phyloP scores from a whole-genome alignment of 2,797 vertebrate genomes.

The Luscinia megarhynchos region DNA sequence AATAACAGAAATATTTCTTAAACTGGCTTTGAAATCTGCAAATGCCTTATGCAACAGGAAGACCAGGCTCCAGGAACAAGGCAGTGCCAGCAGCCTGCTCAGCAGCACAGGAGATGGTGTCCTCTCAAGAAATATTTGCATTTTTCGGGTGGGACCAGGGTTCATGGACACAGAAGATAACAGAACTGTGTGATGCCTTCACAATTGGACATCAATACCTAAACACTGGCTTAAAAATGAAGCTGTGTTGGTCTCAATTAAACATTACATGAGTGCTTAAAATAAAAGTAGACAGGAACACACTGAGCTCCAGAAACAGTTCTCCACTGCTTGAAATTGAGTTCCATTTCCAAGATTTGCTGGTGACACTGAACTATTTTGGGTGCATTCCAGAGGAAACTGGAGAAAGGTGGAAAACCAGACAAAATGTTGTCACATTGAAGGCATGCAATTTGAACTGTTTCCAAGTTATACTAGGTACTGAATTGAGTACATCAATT shows the following conservation, averaged over 20 bases:
- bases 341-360: not conserved
- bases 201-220: not conserved
- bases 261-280: not conserved
- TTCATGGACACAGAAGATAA: not conserved
- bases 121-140: not conserved
- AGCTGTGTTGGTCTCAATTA: not conserved
- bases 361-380: not conserved
- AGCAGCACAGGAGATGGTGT: not conserved
- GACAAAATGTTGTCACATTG: not conserved
- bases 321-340: not conserved
- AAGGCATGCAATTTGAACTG: not conserved
- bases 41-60: not conserved
- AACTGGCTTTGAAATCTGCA: not conserved
- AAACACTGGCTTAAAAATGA: not conserved
- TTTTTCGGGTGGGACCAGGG: not conserved
- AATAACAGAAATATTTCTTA: constrained; percentile 7
- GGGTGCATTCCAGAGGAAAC: not conserved
- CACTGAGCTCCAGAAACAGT: fast-evolving
- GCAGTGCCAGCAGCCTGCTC: not conserved
- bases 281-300: not conserved
- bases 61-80: not conserved
- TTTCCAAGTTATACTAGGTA: not conserved
- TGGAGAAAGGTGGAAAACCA: constrained; percentile 15
- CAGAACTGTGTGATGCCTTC: not conserved
- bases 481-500: not conserved